These are phyloP conservation scores for Nebria brevicollis DNA, from an alignment of 2,888 invertebrate genomes.

Conservation along the genomic window DNA sequence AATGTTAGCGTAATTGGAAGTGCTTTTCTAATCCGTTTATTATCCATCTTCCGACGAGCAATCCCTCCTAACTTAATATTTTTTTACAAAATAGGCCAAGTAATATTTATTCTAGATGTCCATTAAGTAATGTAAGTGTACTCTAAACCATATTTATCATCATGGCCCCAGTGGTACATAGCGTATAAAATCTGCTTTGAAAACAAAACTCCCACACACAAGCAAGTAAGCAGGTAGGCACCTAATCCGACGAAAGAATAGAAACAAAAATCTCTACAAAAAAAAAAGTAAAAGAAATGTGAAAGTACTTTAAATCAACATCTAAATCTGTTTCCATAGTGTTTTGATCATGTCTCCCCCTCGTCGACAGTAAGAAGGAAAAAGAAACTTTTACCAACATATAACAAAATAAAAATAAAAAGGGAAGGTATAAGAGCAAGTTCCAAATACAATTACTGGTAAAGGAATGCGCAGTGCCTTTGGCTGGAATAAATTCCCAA, in stretches of 20 bases:
- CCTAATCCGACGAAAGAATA: slow-evolving; percentile 25
- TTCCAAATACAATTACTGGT: slow-evolving; percentile 43
- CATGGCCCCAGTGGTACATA: not conserved
- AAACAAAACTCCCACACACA: slow-evolving; percentile 26
- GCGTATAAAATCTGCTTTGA: slow-evolving; percentile 27
- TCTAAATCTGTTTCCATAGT: slow-evolving; percentile 42
- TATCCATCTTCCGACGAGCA: too few relatives aligned
- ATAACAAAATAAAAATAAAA: slow-evolving; percentile 15
- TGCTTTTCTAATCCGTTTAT: too few relatives aligned
- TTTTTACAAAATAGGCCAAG: not conserved
- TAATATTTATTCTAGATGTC: not conserved
- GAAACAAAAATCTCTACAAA: slow-evolving; percentile 21
- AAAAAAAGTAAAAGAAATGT: slow-evolving; percentile 25
- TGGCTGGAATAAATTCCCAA: slow-evolving; percentile 44
- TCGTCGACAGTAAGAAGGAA: slow-evolving; percentile 20
- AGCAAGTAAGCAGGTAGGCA: slow-evolving; percentile 4
- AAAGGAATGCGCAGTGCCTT: slow-evolving; percentile 32
- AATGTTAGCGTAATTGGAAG: too few relatives aligned
- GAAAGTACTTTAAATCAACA: slow-evolving; percentile 43
- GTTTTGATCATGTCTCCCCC: slow-evolving; percentile 33
- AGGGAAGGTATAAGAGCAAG: slow-evolving; percentile 31
- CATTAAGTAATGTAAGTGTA: not conserved
- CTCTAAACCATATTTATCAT: not conserved
- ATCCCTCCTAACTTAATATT: too few relatives aligned
- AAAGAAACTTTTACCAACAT: slow-evolving; percentile 10